Evolutionary conservation across 1,140 invertebrate species (phyloP), one percentile per base, ranked within the genome.

Genomic region (Rhizoglyphus robini): DNA sequence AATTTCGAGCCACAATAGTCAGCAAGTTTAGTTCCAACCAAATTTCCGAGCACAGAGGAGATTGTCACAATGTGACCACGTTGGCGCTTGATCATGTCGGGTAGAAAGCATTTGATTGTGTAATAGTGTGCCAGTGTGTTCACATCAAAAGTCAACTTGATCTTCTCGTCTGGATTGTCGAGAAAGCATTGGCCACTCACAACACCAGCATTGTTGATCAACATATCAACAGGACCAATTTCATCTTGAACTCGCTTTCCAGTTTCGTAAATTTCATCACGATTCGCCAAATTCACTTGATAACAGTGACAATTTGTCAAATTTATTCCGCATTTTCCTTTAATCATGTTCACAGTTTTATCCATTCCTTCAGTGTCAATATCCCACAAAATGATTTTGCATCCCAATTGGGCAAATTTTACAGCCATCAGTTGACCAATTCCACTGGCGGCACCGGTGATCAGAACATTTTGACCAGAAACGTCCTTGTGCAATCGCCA

Each of bases 1-100:
- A 87, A 90, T 80, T 98, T 98, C 2, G 90, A 91, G 2, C 90
- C 84, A 74, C 90, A 95, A 76, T 98, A 98, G 79, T 97, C 95
- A 2, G 89, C 86, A 65, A 96, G 81, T 72, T 88, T 88, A 65
- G 84, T 82, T 61, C 86, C 83, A 38, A 88, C 87, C 25, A 86
- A 78, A 68, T 88, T 80, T 27, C 93, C 94, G 29, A 94, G 94
- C 70, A 94, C 82, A 49, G 90, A 95, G 0, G 94, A 89, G 63
- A 99, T 86, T 1, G 88, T 95, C 20, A 65, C 65, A 67, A 99
- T 86, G 71, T 99, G 96, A 0, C 95, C 95, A 63, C 84, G 82
- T 73, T 91, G 87, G 23, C 81, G 79, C 13, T 75, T 70, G 63
- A 87, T 81, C 79, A 98, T 89, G 30, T 63, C 62, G 0, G 65